Evolutionary conservation across 2,888 invertebrate species (phyloP).

Genomic region (Rhagonycha fulva): DNA sequence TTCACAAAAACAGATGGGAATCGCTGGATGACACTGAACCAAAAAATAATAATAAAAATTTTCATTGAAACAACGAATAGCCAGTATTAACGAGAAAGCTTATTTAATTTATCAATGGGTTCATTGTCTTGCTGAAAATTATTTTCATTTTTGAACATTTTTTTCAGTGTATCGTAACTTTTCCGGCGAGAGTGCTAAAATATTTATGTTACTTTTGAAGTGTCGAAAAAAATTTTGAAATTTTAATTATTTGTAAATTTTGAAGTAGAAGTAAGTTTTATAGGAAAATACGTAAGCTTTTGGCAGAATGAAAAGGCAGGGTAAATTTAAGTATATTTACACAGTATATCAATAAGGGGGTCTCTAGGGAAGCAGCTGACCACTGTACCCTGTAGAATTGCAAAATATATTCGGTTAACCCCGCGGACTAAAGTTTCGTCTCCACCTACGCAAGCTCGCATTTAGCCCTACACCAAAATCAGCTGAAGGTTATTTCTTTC

Average conservation of each 20-base stretch:
- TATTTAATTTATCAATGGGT: too few relatives aligned
- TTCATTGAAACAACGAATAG: too few relatives aligned
- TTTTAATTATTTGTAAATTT: neutral
- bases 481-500: constrained; percentile 43
- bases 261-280: neutral
- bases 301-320: constrained; percentile 24
- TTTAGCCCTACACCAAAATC: constrained; percentile 7
- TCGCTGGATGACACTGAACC: too few relatives aligned
- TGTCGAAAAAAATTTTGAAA: neutral
- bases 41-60: too few relatives aligned
- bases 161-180: too few relatives aligned
- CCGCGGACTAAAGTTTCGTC: constrained; percentile 22
- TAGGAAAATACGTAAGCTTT: neutral
- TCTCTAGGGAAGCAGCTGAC: constrained; percentile 51
- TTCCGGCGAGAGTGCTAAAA: too few relatives aligned
- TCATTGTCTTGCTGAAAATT: too few relatives aligned
- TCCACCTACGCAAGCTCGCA: constrained; percentile 26
- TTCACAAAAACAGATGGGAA: too few relatives aligned
- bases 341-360: constrained; percentile 57
- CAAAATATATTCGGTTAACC: constrained; percentile 49
- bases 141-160: too few relatives aligned
- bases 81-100: too few relatives aligned
- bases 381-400: constrained; percentile 52
- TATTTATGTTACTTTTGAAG: neutral
- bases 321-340: constrained; percentile 52